Evolutionary conservation across 2,888 invertebrate genomes (phyloP).

Genomic region (Eucera pruinosa): DNA sequence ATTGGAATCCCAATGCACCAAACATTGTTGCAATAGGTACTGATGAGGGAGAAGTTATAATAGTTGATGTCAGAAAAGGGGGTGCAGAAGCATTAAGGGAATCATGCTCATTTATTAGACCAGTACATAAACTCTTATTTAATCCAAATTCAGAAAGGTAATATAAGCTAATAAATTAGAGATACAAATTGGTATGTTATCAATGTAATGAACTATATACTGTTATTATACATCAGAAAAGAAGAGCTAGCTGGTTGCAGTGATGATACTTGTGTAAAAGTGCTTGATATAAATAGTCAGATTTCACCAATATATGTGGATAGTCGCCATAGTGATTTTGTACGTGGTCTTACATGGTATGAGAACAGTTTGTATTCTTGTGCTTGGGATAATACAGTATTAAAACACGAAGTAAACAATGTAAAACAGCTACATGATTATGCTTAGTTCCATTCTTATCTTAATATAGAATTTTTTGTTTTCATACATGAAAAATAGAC

Average conservation of each 20-base stretch:
- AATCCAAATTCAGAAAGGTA: slow-evolving; percentile 77
- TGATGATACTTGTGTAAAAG: slow-evolving; percentile 84
- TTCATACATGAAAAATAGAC: slow-evolving; percentile 25
- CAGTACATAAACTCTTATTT: slow-evolving; percentile 83
- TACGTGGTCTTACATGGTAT: slow-evolving; percentile 86
- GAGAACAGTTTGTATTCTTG: slow-evolving; percentile 86
- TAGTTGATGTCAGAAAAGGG: slow-evolving; percentile 85
- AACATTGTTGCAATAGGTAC: slow-evolving; percentile 85
- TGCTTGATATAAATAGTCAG: slow-evolving; percentile 82
- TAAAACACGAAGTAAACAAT: slow-evolving; percentile 50
- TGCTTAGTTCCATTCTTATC: slow-evolving; percentile 26
- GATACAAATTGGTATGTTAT: background rate
- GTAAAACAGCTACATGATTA: slow-evolving; percentile 10
- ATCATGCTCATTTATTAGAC: slow-evolving; percentile 78
- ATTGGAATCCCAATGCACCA: slow-evolving; percentile 83
- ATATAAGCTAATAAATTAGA: slow-evolving; percentile 11
- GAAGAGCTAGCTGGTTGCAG: slow-evolving; percentile 85
- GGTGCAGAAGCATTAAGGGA: slow-evolving; percentile 79
- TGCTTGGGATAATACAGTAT: slow-evolving; percentile 86
- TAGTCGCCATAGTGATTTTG: slow-evolving; percentile 85
- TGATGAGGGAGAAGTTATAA: slow-evolving; percentile 85
- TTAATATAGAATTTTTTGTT: slow-evolving; percentile 14
- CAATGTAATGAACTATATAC: slow-evolving; percentile 15
- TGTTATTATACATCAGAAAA: slow-evolving; percentile 68
- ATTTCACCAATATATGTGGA: slow-evolving; percentile 83